Percentiles rank a stretch among this genome's conserved stretches.
phyloP scores from a whole-genome alignment of 1,140 invertebrate genomes.

The Apis dorsata region DNA sequence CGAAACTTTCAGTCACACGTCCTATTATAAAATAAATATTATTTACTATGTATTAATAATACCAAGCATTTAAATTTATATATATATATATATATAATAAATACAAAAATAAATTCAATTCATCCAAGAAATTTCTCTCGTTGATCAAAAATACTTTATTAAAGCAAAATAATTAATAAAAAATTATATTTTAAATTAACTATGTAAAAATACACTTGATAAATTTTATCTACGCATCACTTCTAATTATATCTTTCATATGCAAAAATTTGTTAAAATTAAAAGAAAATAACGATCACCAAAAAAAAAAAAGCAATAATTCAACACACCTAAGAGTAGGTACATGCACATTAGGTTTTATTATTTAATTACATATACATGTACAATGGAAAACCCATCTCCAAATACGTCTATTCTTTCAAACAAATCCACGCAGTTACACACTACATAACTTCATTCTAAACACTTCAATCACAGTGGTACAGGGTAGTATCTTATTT shows the following conservation, averaged over 20 bases:
- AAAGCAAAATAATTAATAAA: too few relatives aligned
- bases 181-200: too few relatives aligned
- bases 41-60: neutral
- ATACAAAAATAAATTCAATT: too few relatives aligned
- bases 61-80: neutral
- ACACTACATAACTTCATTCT: conserved; percentile 30
- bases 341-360: conserved; percentile 47
- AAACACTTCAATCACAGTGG: conserved; percentile 44
- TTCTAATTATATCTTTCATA: too few relatives aligned
- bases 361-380: conserved; percentile 57
- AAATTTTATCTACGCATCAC: too few relatives aligned
- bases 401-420: neutral
- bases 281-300: neutral
- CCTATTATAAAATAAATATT: conserved; percentile 2
- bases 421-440: conserved; percentile 33
- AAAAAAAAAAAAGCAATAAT: too few relatives aligned
- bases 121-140: too few relatives aligned
- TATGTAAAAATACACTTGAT: too few relatives aligned
- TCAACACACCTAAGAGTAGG: neutral
- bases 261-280: too few relatives aligned
- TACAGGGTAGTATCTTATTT: conserved; percentile 25
- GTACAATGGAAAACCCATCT: conserved; percentile 49
- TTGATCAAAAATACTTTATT: too few relatives aligned
- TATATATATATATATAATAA: too few relatives aligned
- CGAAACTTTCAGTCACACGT: conserved; percentile 50